phyloP scores from a whole-genome alignment of 2,888 invertebrate species.

The Tenthredo distinguenda region DNA sequence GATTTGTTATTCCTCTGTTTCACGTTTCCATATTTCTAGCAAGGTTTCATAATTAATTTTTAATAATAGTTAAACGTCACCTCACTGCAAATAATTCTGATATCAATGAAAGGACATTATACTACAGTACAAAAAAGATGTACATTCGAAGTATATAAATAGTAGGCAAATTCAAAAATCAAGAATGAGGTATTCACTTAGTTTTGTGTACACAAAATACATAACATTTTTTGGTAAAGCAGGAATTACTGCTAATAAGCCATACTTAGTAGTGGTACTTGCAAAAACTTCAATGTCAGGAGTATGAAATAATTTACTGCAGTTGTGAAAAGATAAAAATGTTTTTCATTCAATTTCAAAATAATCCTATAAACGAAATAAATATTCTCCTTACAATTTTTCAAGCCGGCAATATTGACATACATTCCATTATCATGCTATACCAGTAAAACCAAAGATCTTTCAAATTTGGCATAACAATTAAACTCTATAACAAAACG shows the following conservation, averaged over 20 bases:
- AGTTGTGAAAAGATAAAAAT: background rate
- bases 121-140: background rate
- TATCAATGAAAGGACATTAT: background rate
- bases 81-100: background rate
- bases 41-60: background rate
- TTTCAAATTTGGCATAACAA: background rate
- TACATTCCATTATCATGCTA: background rate
- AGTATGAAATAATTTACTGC: background rate
- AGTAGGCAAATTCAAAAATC: background rate
- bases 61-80: background rate
- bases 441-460: background rate
- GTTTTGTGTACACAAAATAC: background rate
- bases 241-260: too few species aligned
- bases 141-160: background rate
- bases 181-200: background rate
- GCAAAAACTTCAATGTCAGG: background rate
- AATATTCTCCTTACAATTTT: background rate
- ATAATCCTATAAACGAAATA: background rate
- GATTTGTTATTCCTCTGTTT: constrained; percentile 27
- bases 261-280: background rate
- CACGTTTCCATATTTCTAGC: background rate
- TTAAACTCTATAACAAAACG: constrained; percentile 23
- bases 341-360: background rate
- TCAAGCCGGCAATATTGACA: background rate
- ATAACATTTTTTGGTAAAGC: background rate